Base-by-base conservation (phyloP, 1,140 invertebrate species). In the Dinoponera quadriceps region DNA sequence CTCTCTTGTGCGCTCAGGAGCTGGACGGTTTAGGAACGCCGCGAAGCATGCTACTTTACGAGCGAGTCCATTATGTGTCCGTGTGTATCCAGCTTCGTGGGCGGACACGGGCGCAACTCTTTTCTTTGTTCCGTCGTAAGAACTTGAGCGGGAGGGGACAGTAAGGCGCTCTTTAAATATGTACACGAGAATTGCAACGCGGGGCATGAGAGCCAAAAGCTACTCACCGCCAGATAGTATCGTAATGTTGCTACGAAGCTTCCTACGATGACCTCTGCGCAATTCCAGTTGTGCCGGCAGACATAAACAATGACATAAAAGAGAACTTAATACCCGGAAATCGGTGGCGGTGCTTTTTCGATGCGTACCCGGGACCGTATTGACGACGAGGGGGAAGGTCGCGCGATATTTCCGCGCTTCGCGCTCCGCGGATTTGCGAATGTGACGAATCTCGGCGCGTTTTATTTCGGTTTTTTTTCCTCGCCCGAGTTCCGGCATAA, bases 131-230 rank as follows among this genome's bases (percentile, higher is more conserved):
- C 25, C 48, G 7, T 68, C 18, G 3, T 55, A 65, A 29, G 59
- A 51, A 85, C 55, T n/a, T 22, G 55, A 59, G 14, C n/a, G 25
- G 48, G 11, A 29, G 18, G 18, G 22, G 44, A 11, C 48, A 57
- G 55, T 72, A 62, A 49, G 68, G 44, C 60, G 49, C 38, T 74
- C 65, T 82, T 87, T 83, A 72, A 66, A 82, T 55, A 48, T 55
- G 14, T 27, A 60, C 55, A 27, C 59, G 13, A 20, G 80, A 59
- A 51, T 66, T 48, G 68, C 66, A 44, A 68, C n/a, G 55, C 22
- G n/a, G 38, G 16, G 2, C 29, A 38, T 14, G 65, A 62, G 55
- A 68, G 51, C 51, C 54, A 66, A 85, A 74, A 54, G 20, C 27
- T 5, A 65, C 14, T 20, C 38, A 27, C 29, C 33, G 51, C 14